Conservation (phyloP, 2,797 vertebrate genomes). For the Synanceia verrucosa region DNA sequence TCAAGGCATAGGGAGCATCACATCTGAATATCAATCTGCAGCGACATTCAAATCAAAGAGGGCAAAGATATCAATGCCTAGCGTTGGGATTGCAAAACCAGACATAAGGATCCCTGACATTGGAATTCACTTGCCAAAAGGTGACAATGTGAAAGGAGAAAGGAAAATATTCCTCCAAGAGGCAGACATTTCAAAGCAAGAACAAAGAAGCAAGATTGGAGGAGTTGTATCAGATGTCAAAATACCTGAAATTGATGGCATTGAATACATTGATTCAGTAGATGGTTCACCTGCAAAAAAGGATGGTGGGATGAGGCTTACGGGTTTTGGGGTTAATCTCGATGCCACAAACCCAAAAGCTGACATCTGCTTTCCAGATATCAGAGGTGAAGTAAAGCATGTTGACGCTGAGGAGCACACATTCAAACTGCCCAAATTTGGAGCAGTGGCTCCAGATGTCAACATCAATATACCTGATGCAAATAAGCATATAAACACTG, state of each 20-base stretch:
- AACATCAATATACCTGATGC: conserved; percentile 23
- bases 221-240: conserved; percentile 37
- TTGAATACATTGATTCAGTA: conserved; percentile 59
- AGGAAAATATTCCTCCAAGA: conserved; percentile 40
- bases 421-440: conserved; percentile 38
- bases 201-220: conserved; percentile 17
- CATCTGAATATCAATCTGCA: conserved; percentile 15
- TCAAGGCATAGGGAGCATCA: conserved; percentile 7
- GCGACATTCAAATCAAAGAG: conserved; percentile 49
- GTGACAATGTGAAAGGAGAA: conserved; percentile 27
- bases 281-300: conserved; percentile 21
- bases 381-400: not conserved
- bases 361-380: not conserved
- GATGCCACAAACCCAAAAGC: not conserved
- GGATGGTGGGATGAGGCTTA: not conserved
- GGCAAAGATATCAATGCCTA: conserved; percentile 55
- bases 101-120: conserved; percentile 69
- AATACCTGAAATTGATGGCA: conserved; percentile 39
- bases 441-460: conserved; percentile 14
- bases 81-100: conserved; percentile 65
- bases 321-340: conserved; percentile 15
- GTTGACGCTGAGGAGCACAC: conserved; percentile 21
- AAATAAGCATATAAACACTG: conserved; percentile 33
- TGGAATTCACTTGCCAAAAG: conserved; percentile 64
- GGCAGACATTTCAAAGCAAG: conserved; percentile 32